Evolutionary conservation across 2,113 vertebrate species (phyloP).

Genomic region (Pseudolaguvia tuberculata): DNA sequence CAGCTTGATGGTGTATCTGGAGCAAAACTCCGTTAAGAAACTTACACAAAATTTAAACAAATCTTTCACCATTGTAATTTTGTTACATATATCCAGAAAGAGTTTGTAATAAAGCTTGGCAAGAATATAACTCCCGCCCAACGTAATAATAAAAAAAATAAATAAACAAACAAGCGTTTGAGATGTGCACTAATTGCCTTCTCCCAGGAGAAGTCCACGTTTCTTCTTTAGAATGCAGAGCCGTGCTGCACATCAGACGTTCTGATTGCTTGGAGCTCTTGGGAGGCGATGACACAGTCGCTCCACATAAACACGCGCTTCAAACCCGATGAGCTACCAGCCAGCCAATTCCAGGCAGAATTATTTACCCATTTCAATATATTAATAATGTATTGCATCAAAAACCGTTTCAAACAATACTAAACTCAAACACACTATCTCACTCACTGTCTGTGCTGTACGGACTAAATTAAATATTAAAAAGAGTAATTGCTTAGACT

Average conservation of each 20-base stretch:
- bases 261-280: slow-evolving; percentile 40
- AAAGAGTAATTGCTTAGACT: slow-evolving; percentile 48
- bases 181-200: slow-evolving; percentile 32
- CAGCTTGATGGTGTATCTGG: slow-evolving; percentile 88
- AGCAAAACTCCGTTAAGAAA: slow-evolving; percentile 69
- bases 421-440: slow-evolving; percentile 42
- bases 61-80: not conserved
- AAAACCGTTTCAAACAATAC: slow-evolving; percentile 56
- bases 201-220: slow-evolving; percentile 30
- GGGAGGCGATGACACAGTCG: slow-evolving; percentile 53
- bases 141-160: not conserved
- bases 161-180: slow-evolving; percentile 34
- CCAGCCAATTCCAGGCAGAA: slow-evolving; percentile 51
- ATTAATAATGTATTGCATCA: slow-evolving; percentile 60
- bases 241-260: slow-evolving; percentile 9
- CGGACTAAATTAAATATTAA: slow-evolving; percentile 46
- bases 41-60: slow-evolving; percentile 28
- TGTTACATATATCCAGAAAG: not conserved
- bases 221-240: slow-evolving; percentile 36
- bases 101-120: not conserved
- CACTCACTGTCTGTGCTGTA: slow-evolving; percentile 29
- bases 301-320: slow-evolving; percentile 35
- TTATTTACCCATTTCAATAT: slow-evolving; percentile 56
- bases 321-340: slow-evolving; percentile 50
- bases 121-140: not conserved